Base-by-base conservation (phyloP, 2,797 vertebrate genomes). In the Pipistrellus nathusii region DNA sequence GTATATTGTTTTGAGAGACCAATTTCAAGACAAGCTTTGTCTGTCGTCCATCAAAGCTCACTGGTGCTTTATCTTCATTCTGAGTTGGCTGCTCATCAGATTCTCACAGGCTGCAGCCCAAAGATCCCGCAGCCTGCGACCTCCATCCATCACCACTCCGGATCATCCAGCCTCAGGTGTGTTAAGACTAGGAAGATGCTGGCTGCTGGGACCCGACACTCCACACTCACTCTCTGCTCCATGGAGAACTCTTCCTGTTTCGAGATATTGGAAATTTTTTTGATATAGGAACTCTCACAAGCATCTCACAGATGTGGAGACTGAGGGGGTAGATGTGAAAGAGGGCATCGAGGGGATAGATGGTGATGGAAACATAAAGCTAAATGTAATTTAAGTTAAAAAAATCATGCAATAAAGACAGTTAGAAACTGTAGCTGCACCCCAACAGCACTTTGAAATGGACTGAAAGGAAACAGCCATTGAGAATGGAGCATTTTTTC, bases 1-100 rank as follows among this genome's bases (percentile, higher is more conserved):
- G 96, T 96, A 73, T 95, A 95, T 94, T 93, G 98, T 97, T 96
- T 71, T 35, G 97, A 98, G 97, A 6, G 21, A 93, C 96, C 96
- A 92, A 96, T 73, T 92, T 95, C 96, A 95, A 90, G 90, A 96
- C 72, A 90, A 75, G 96, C 91, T 80, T 81, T 95, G 93, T 96
- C 96, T 17, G 2, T 98, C 81, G 13, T 98, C 96, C 97, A 95
- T 98, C 98, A 98, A 96, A 96, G 12, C 85, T 93, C 94, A 55
- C 59, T 0, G 88, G 97, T 92, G 91, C 97, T 98, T 97, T 95
- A 94, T 98, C 98, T 97, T 98, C 97, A 97, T 98, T 98, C 97
- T 0, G 8, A 44, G 94, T 46, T 46, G 77, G 97, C 97, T 96
- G 94, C 96, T 96, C 51, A 1, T n/a, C 0, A 83, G 96, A 85